Evolutionary conservation across 2,888 invertebrate species (phyloP).

Genomic region (Tillus elongatus): DNA sequence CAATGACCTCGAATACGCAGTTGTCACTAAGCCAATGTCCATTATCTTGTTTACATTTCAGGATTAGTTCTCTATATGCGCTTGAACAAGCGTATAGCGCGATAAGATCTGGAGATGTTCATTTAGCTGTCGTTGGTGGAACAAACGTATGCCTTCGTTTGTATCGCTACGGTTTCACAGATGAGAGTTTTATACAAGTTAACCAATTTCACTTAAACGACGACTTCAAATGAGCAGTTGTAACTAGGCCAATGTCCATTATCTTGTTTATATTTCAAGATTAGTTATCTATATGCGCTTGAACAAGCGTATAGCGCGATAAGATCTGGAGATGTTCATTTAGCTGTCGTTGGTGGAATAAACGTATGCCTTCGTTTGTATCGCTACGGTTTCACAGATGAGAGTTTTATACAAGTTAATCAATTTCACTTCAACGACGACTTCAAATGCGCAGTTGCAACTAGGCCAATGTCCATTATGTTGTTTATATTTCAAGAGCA

Average conservation of each 20-base stretch:
- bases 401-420: too few species aligned
- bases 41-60: too few species aligned
- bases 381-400: constrained; percentile 78
- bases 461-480: too few species aligned
- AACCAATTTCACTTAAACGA: too few species aligned
- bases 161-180: constrained; percentile 80
- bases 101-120: constrained; percentile 71
- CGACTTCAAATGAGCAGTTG: too few species aligned
- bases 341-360: constrained; percentile 81
- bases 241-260: too few species aligned
- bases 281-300: constrained; percentile 80
- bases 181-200: too few species aligned
- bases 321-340: constrained; percentile 72
- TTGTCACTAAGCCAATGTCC: too few species aligned
- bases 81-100: constrained; percentile 72
- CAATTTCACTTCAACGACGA: too few species aligned
- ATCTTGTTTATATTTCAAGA: too few species aligned
- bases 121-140: constrained; percentile 83
- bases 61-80: constrained; percentile 83
- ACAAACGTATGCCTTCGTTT: constrained; percentile 76
- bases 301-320: constrained; percentile 73
- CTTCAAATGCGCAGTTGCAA: too few species aligned
- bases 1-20: too few species aligned
- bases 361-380: constrained; percentile 78
- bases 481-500: not conserved